Conservation (phyloP, 2,113 vertebrate species). For the Gymnobelideus leadbeateri region DNA sequence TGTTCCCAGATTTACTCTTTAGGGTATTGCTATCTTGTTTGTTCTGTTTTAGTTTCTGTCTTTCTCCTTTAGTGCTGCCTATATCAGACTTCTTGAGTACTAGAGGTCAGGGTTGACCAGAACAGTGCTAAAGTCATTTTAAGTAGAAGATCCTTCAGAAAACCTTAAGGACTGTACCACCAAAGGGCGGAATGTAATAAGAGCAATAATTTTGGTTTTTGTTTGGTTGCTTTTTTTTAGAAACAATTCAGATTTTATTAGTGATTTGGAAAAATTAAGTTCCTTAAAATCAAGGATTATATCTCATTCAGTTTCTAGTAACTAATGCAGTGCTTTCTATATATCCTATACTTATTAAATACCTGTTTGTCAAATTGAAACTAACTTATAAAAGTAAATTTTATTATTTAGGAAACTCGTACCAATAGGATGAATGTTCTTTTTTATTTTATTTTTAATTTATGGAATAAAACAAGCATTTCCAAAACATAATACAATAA, state of each 20-base stretch:
- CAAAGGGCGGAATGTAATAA: neutral
- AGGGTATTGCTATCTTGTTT: neutral
- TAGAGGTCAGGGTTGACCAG: neutral
- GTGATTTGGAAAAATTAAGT: neutral
- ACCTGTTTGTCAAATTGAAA: neutral
- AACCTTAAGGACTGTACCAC: neutral
- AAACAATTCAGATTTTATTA: neutral
- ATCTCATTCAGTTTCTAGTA: slow-evolving; percentile 33
- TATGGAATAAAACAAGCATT: no score
- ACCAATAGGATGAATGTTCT: neutral
- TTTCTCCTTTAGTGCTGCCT: neutral
- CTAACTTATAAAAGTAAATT: neutral
- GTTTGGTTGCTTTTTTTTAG: neutral
- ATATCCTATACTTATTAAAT: neutral
- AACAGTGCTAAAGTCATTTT: neutral
- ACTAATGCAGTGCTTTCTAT: neutral
- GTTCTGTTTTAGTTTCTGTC: neutral
- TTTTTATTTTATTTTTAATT: no score
- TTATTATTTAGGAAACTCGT: neutral
- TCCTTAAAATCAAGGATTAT: neutral
- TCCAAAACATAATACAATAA: no score
- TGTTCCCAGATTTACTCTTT: no score
- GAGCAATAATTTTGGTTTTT: neutral
- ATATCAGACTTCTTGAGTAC: neutral
- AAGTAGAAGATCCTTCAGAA: neutral